Conservation (phyloP, 2,888 invertebrate genomes). For the Nomada lathburiana region DNA sequence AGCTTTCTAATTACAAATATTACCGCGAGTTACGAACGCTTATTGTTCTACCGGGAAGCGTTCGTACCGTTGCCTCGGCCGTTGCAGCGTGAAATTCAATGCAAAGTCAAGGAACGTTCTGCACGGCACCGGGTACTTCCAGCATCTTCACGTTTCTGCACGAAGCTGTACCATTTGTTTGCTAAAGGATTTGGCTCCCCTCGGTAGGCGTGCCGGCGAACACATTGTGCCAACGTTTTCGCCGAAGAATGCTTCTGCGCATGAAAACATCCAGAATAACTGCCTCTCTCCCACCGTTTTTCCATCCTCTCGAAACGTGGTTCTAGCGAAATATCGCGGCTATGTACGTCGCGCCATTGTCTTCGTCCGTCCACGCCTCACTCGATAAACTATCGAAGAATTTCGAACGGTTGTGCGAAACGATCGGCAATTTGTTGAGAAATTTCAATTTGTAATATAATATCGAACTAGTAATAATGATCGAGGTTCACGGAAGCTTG, state of each 20-base stretch:
- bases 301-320: neutral
- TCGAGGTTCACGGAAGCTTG: too few relatives aligned
- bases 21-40: neutral
- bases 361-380: neutral
- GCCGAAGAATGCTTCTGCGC: constrained; percentile 29
- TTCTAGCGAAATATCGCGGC: constrained; percentile 5
- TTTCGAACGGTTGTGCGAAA: neutral
- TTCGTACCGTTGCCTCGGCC: neutral
- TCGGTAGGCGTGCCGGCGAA: constrained; percentile 40
- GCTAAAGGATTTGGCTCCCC: constrained; percentile 34
- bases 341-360: neutral
- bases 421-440: neutral
- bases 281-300: neutral
- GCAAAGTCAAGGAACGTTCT: constrained; percentile 8
- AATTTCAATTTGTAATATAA: neutral
- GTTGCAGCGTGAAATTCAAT: neutral
- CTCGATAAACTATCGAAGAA: neutral
- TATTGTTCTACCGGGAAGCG: neutral
- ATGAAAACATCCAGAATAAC: constrained; percentile 1
- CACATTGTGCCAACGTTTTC: constrained; percentile 39
- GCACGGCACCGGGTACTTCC: neutral
- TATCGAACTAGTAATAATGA: neutral
- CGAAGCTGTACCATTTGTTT: constrained; percentile 34
- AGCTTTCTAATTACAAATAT: neutral
- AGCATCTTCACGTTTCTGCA: constrained; percentile 32